Conservation (phyloP, 1,140 invertebrate genomes). For the Heliconius melpomene region DNA sequence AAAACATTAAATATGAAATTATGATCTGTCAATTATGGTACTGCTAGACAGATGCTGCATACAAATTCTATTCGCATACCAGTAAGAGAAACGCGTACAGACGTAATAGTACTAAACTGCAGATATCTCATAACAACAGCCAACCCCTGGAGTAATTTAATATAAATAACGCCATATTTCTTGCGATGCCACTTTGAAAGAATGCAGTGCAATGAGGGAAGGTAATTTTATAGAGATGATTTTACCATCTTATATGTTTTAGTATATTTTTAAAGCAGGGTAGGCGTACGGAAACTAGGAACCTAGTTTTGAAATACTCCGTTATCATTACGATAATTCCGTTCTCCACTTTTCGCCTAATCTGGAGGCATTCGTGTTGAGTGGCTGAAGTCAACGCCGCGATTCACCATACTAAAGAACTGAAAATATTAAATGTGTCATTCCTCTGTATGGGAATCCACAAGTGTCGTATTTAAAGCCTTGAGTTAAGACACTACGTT, state of each 20-base stretch:
- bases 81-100: not conserved
- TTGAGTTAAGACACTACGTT: too few relatives aligned
- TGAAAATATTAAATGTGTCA: too few relatives aligned
- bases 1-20: not conserved
- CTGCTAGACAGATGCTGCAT: not conserved
- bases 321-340: too few relatives aligned
- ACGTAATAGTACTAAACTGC: constrained; percentile 12
- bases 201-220: constrained; percentile 51
- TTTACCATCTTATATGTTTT: not conserved
- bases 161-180: constrained; percentile 69
- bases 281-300: not conserved
- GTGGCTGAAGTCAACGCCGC: too few relatives aligned
- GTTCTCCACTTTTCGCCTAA: too few relatives aligned
- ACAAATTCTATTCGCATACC: not conserved
- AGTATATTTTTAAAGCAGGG: not conserved
- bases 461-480: too few relatives aligned
- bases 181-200: constrained; percentile 58
- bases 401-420: too few relatives aligned
- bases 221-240: constrained; percentile 45
- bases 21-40: not conserved
- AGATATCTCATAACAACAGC: constrained; percentile 4
- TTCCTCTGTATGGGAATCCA: too few relatives aligned
- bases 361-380: too few relatives aligned
- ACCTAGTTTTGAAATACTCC: too few relatives aligned
- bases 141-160: constrained; percentile 59